Percentiles rank a stretch among this genome's conserved stretches.
These are phyloP conservation scores for Drosophila neocordata DNA, from an alignment of 1,140 invertebrate genomes.

Conservation along the genomic window DNA sequence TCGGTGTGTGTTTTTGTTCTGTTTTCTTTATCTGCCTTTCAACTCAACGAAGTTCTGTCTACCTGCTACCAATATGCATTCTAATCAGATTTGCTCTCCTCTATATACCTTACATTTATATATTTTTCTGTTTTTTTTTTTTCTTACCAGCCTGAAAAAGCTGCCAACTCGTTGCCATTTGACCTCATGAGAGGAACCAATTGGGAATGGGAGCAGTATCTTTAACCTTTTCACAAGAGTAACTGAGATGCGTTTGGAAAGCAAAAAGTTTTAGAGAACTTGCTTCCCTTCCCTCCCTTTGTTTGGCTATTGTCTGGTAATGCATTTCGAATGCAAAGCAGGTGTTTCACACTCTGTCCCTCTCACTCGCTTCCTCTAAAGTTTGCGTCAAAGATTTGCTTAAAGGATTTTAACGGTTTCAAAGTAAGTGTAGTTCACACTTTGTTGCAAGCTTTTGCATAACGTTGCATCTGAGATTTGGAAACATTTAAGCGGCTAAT, in stretches of 20 bases:
- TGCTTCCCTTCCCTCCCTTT: slow-evolving; percentile 21
- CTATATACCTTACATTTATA: slow-evolving; percentile 8
- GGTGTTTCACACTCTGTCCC: slow-evolving; percentile 7
- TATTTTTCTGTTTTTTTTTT: background rate
- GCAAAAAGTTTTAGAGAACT: slow-evolving; percentile 30
- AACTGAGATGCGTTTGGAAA: background rate
- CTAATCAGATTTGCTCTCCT: slow-evolving; percentile 70
- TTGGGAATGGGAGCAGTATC: background rate
- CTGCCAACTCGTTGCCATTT: slow-evolving; percentile 49
- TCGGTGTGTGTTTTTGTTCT: slow-evolving; percentile 8
- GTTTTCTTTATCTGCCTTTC: slow-evolving; percentile 25
- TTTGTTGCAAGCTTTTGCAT: background rate
- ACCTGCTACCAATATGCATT: slow-evolving; percentile 62
- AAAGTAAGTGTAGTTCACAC: background rate
- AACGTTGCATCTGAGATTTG: background rate
- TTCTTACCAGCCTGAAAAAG: slow-evolving; percentile 38
- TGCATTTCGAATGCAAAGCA: slow-evolving; percentile 18
- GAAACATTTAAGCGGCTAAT: background rate
- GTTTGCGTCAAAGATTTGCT: background rate
- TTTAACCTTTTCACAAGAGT: slow-evolving; percentile 5
- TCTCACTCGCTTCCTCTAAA: no score
- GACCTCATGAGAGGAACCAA: slow-evolving; percentile 22
- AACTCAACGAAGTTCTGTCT: slow-evolving; percentile 47
- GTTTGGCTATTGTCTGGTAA: slow-evolving; percentile 6
- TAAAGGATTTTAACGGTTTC: background rate